A percentile compares a stretch with the other conserved stretches of the same genome.
These are phyloP conservation scores for Hylaeus volcanicus DNA, from an alignment of 1,140 invertebrate genomes.

Conservation along the genomic window DNA sequence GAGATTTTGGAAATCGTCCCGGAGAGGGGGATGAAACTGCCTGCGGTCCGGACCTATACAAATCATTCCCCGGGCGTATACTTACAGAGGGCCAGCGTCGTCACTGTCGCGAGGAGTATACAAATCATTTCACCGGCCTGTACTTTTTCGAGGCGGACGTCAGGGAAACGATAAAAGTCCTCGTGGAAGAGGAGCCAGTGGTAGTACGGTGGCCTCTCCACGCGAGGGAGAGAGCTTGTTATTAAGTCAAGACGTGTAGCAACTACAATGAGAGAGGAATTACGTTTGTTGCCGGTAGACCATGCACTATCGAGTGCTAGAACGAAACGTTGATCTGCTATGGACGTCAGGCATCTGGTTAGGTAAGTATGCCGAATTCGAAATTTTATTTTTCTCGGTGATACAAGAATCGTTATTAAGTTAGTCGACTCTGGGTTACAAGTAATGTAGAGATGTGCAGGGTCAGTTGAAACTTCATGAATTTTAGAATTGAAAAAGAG, in stretches of 20 bases:
- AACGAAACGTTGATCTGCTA: neutral
- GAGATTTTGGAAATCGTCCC: conserved; percentile 52
- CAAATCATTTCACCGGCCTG: conserved; percentile 60
- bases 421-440: too few species aligned
- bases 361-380: too few species aligned
- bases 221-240: conserved; percentile 56
- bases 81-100: conserved; percentile 27
- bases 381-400: too few species aligned
- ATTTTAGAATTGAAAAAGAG: too few species aligned
- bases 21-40: conserved; percentile 9
- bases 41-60: conserved; percentile 27
- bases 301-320: neutral
- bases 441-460: too few species aligned
- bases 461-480: too few species aligned
- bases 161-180: conserved; percentile 63
- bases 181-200: conserved; percentile 52
- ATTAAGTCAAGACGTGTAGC: conserved; percentile 63
- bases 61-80: conserved; percentile 50
- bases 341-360: too few species aligned
- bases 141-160: conserved; percentile 53
- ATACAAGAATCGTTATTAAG: too few species aligned
- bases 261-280: conserved; percentile 58
- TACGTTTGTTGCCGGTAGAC: conserved; percentile 39
- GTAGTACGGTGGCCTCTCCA: conserved; percentile 41
- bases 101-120: conserved; percentile 48